Base-by-base conservation (phyloP, 2,113 vertebrate genomes). In the Toxostoma redivivum region DNA sequence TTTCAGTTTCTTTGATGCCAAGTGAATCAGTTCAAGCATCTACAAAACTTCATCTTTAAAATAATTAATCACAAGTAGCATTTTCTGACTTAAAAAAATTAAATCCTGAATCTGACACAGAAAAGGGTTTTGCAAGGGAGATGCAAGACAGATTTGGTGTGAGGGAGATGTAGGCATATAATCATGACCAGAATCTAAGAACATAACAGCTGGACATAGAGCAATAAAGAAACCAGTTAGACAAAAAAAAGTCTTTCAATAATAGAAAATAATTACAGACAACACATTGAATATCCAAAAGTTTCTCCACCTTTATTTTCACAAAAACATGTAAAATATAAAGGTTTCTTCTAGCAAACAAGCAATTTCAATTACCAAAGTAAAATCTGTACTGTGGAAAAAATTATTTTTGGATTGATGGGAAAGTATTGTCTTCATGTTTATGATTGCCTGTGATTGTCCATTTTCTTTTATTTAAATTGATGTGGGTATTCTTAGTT, bases 321-420 rank as follows among this genome's bases (percentile, higher is more conserved):
- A 61, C 4, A 64, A 30, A 79, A 54, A 21, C 1, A 51, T 23
- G 5, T 5, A 72, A 81, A 56, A 44, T 38, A 1, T 38, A 27
- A 60, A 62, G 2, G 2, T 47, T 91, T 88, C 57, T 8, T 13
- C 4, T 21, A n/a, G 15, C 27, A 60, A 86, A 53, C 2, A 61
- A 80, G 33, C 1, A 40, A n/a, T 40, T 8, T 44, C 57, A 67
- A 50, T 62, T 30, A 73, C 5, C 28, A 23, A 62, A 50, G 5
- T 27, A 51, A 15, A 56, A 45, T 65, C 8, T 50, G 5, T 56
- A 23, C 2, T 22, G 5, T 1, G 0, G 54, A 64, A 65, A 82
- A 71, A 81, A 11, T 2, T n/a, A 0, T 28, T 80, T 31, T 19
- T 65, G 14, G 35, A 51, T n/a, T 1, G 0, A 86, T 37, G 3